Base-by-base conservation (phyloP, 2,113 vertebrate genomes). In the Peromyscus californicus region DNA sequence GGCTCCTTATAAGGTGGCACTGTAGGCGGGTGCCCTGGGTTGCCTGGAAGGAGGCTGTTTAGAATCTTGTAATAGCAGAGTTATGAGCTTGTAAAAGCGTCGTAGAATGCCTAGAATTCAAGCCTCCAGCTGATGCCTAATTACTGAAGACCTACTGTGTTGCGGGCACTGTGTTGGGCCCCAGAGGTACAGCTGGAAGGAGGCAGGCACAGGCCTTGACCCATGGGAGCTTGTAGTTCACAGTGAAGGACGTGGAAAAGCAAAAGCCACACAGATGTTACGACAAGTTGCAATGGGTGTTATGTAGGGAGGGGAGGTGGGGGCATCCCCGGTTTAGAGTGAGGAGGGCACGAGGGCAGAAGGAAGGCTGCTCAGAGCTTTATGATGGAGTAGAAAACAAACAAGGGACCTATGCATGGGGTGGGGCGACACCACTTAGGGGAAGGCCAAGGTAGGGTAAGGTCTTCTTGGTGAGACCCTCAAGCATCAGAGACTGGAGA, bases 1-100 rank as follows among this genome's bases (percentile, higher is more conserved):
- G 89, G 45, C 96, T 94, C 98, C 98, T 98, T 98, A 98, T 97
- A 98, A 98, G 98, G 97, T 87, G 87, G 94, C 93, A 85, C 39
- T 69, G 89, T 93, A 97, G 97, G 97, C 89, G 86, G 97, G 96
- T 54, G 97, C 94, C 97, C 75, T 7, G 1, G 89, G 85, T 61
- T 4, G 79, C 91, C 67, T 94, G 67, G 65, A 93, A 97, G 86
- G 59, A 95, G 15, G 42, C 89, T 65, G 75, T 63, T 97, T 67
- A 94, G 91, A 92, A 59, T 93, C 96, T 80, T 95, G 96, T 92
- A 87, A 93, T 70, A 93, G 91, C 90, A 88, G 42, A 95, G 96
- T 78, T 89, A 97, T 72, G 95, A 96, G 94, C 96, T 94, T 86
- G 51, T 96, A 83, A 96, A 96, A 89, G 74, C 29, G 21, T 36